Base-by-base conservation (phyloP, 2,888 invertebrate species). In the Griposia aprilina region DNA sequence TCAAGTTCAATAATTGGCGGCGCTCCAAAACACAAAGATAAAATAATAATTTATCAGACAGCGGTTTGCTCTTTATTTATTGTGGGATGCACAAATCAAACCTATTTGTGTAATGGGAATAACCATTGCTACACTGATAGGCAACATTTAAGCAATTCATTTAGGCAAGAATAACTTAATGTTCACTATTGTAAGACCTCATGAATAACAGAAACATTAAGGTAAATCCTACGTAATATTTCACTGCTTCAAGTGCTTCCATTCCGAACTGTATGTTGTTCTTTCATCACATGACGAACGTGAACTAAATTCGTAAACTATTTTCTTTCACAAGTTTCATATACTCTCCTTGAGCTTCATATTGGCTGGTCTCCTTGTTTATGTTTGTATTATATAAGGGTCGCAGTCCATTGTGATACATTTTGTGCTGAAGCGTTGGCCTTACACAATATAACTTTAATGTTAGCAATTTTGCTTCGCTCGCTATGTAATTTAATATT, bases 31-130 rank as follows among this genome's bases (percentile, higher is more conserved):
- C 67, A 52, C 63, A 59, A 73, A 84, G 66, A 78, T 78, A 81
- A 78, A 78, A 74, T 60, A 72, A 76, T 80, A 66, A 78, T 78
- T 74, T 71, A 74, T 75, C 62, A 70, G 66, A 45, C 75, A 80
- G 50, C 57, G 50, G 68, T 67, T 60, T 48, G 67, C 59, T 70
- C 26, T 68, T 72, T 60, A 77, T 76, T 81, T 84, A 84, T 84
- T 75, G 48, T 36, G 30, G 48, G 70, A 52, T 74, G 72, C 57
- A 83, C 60, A 76, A 80, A 69, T 70, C 65, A 83, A 80, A 76
- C 48, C 68, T 59, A 73, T 66, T 69, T 48, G 36, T 65, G 7
- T 57, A 50, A 48, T 55, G 62, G 41, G 26, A 76, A 69, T 36
- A 60, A 41, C 17, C 50, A 79, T 63, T 59, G 48, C 65, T 45